Base-by-base conservation (phyloP, 2,888 invertebrate genomes). In the Nasonovia ribisnigri region DNA sequence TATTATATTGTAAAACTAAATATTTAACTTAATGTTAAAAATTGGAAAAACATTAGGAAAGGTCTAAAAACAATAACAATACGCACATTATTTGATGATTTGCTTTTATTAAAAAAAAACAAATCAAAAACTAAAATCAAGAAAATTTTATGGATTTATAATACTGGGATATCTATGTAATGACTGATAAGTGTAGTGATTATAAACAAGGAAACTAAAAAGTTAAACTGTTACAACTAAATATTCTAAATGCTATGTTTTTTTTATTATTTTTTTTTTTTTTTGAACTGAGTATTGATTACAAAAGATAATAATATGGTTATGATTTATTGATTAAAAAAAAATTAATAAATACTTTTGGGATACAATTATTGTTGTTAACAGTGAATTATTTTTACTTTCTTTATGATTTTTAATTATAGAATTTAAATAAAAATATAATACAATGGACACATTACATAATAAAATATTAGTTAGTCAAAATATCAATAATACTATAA, bases 401-500 rank as follows among this genome's bases (percentile, higher is more conserved):
- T 11, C 13, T n/a, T 29, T 60, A 60, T n/a, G n/a, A n/a, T 60
- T n/a, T 16, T n/a, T 20, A 54, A 54, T 54, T 54, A 3, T 1
- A 13, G 20, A 67, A 67, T n/a, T n/a, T 13, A 67, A 5, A 67
- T n/a, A 67, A 67, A 16, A 16, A 16, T 6, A n/a, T 36, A 67
- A 2, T n/a, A 16, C 16, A 67, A 36, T 16, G 67, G 8, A 67
- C 67, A 36, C 13, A 54, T 54, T 54, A 54, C 54, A 20, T 13
- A 67, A n/a, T 67, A 36, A 67, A 67, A 67, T 77, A 20, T 77
- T 77, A 77, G 77, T 77, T 77, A 67, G 67, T 67, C 67, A 36
- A 36, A 20, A 36, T 77, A 36, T 77, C 36, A 77, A 77, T 20
- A 77, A 5, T 36, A 36, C 8, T 77, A 1, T 77, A 36, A 36